These are phyloP conservation scores for Oreochromis aureus DNA, from an alignment of 2,113 vertebrate genomes.

Conservation along the genomic window DNA sequence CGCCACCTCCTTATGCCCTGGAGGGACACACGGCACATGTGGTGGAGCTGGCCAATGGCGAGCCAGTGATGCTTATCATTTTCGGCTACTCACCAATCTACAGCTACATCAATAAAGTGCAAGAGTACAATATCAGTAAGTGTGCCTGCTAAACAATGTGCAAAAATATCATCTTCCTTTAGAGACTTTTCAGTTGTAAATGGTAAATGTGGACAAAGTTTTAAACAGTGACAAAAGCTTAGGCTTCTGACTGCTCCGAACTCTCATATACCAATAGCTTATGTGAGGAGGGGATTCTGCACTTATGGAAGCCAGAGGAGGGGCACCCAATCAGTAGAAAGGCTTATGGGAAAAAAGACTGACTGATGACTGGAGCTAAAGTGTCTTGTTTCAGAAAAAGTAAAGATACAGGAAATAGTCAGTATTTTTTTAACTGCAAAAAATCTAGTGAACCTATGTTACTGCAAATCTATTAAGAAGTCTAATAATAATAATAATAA, in stretches of 20 bases:
- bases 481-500: not conserved
- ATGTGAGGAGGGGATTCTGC: not conserved
- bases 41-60: constrained; percentile 78
- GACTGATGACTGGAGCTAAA: not conserved
- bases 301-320: not conserved
- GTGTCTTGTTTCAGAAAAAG: not conserved
- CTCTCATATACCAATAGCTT: not conserved
- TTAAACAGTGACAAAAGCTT: not conserved
- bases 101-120: constrained; percentile 85
- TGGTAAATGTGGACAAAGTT: not conserved
- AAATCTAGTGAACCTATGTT: not conserved
- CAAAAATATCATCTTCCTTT: not conserved
- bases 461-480: not conserved
- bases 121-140: constrained; percentile 82
- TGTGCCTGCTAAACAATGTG: not conserved
- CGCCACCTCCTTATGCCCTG: constrained; percentile 80
- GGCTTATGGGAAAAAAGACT: not conserved
- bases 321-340: not conserved
- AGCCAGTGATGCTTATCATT: constrained; percentile 83
- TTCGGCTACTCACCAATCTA: constrained; percentile 88
- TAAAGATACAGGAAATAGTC: not conserved
- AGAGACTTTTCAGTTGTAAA: not conserved
- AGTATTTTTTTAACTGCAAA: not conserved
- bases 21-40: constrained; percentile 87
- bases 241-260: not conserved